Evolutionary conservation across 2,113 vertebrate genomes (phyloP).

Genomic region (Sphyrna mokarran): DNA sequence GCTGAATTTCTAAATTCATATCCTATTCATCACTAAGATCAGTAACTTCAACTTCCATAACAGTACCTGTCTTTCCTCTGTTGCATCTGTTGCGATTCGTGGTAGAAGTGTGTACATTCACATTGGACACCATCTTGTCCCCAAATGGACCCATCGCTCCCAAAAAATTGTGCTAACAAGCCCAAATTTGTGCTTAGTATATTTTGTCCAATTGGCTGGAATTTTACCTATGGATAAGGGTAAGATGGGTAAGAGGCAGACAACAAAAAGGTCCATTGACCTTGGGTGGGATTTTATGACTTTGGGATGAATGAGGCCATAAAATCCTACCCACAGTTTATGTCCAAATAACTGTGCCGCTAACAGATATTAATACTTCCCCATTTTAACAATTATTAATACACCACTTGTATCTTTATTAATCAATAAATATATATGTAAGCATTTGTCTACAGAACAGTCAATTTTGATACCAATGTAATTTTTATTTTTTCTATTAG

Average conservation of each 20-base stretch:
- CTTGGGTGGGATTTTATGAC: too few relatives aligned
- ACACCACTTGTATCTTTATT: neutral
- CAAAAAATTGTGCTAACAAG: neutral
- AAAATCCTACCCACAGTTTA: neutral
- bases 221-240: too few relatives aligned
- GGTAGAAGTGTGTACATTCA: too few relatives aligned
- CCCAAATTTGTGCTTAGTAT: neutral
- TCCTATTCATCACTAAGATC: neutral
- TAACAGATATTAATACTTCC: neutral
- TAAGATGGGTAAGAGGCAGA: too few relatives aligned
- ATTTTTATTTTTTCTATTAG: neutral
- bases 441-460: neutral
- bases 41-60: neutral
- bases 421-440: neutral
- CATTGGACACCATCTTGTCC: too few relatives aligned
- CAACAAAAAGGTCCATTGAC: too few relatives aligned
- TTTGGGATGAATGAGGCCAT: too few relatives aligned
- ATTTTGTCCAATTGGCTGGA: neutral
- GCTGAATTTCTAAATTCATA: neutral
- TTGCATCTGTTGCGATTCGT: too few relatives aligned
- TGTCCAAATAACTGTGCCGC: neutral
- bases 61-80: too few relatives aligned
- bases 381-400: neutral
- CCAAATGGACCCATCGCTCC: too few relatives aligned
- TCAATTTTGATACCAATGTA: neutral